phyloP scores from a whole-genome alignment of 37 sponge, comb jelly and placozoan genomes.

The Ephydatia muelleri region DNA sequence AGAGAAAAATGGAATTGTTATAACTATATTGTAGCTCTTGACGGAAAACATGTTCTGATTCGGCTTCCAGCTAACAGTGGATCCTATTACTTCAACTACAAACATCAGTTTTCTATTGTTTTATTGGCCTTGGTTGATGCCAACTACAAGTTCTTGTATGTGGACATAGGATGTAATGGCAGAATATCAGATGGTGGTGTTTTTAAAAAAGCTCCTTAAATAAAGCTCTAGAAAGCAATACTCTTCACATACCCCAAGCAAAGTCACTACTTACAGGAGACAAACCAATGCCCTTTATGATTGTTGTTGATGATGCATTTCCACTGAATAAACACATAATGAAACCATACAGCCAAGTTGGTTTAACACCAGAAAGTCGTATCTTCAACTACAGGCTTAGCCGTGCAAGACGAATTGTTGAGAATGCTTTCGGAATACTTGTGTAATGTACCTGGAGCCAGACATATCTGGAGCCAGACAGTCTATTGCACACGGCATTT shows the following conservation, averaged over 20 bases:
- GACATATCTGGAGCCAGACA: too few relatives aligned
- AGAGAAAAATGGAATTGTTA: conserved; percentile 37
- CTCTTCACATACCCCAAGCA: conserved; percentile 30
- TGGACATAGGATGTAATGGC: conserved; percentile 51
- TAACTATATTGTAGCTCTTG: conserved; percentile 53
- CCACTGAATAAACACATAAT: conserved; percentile 25
- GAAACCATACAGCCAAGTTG: conserved; percentile 36
- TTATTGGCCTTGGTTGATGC: conserved; percentile 52
- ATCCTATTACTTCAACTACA: conserved; percentile 56
- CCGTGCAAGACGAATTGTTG: conserved; percentile 50
- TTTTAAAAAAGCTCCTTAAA: conserved; percentile 16
- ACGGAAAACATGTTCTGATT: conserved; percentile 62
- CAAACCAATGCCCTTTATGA: conserved; percentile 10
- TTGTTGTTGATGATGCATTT: conserved; percentile 69
- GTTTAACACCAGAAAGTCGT: conserved; percentile 1
- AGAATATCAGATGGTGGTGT: conserved; percentile 56
- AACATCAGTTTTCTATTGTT: conserved; percentile 40
- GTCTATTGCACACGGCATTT: too few relatives aligned
- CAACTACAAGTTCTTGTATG: conserved; percentile 42
- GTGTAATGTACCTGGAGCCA: too few relatives aligned
- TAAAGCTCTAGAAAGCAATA: conserved; percentile 16
- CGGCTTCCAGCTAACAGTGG: conserved; percentile 38
- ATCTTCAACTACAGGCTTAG: conserved; percentile 63
- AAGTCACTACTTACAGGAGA: not conserved
- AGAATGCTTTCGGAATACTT: conserved; percentile 63